A percentile compares a stretch with the other conserved stretches of the same genome.
Evolutionary conservation across 2,888 invertebrate genomes (phyloP).

Genomic region (Aethes cnicana): DNA sequence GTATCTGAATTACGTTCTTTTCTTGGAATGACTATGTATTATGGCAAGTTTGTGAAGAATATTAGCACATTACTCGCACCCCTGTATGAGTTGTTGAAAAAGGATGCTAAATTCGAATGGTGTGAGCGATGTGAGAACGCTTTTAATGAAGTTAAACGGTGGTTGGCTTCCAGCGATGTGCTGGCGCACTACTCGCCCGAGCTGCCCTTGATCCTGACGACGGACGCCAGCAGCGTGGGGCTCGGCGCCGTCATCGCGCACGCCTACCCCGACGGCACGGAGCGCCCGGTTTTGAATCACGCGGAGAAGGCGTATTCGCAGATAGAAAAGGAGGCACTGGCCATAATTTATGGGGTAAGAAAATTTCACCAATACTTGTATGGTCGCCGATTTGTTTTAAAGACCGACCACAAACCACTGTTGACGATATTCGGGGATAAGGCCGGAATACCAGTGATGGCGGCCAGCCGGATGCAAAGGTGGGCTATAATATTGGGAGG

Average conservation of each 20-base stretch:
- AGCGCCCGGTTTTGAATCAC: slow-evolving; percentile 3
- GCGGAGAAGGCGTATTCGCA: slow-evolving; percentile 7
- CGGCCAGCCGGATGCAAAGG: too few relatives aligned
- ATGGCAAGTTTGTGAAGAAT: not conserved
- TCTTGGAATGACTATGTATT: not conserved
- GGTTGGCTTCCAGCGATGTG: not conserved
- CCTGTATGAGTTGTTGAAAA: not conserved
- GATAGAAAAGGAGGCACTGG: slow-evolving; percentile 2
- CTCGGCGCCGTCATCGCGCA: not conserved
- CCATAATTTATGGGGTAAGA: not conserved
- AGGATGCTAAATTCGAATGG: not conserved
- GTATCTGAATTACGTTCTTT: not conserved
- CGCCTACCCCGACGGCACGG: too few relatives aligned
- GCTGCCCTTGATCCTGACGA: not conserved
- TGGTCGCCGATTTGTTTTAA: slow-evolving; percentile 15
- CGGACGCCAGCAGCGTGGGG: slow-evolving; percentile 1
- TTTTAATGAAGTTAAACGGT: not conserved
- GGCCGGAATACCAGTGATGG: not conserved
- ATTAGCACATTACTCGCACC: not conserved
- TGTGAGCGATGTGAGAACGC: not conserved
- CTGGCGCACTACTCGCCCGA: too few relatives aligned
- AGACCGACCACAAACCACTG: slow-evolving; percentile 19
- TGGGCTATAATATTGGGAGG: not conserved
- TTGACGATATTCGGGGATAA: slow-evolving; percentile 10
- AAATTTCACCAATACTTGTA: not conserved